phyloP scores from a whole-genome alignment of 2,888 invertebrate genomes.

The Seladonia tumulorum region DNA sequence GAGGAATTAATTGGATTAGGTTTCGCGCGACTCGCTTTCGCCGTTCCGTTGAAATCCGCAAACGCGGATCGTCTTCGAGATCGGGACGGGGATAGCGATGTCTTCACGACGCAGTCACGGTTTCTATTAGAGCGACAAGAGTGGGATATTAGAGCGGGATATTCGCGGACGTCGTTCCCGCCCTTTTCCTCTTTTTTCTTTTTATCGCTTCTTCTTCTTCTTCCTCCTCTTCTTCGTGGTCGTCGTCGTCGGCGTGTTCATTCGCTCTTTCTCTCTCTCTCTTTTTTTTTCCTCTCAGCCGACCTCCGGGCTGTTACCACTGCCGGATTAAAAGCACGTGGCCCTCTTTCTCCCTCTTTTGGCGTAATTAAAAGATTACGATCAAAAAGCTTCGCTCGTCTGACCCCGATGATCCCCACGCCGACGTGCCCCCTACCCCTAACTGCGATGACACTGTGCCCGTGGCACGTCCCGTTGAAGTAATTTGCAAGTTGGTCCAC shows the following conservation, averaged over 20 bases:
- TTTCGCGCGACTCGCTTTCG: constrained; percentile 11
- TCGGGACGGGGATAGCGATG: constrained; percentile 30
- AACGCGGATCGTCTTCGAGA: constrained; percentile 19
- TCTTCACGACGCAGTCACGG: constrained; percentile 26
- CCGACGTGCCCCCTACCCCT: neutral
- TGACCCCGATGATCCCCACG: constrained; percentile 18
- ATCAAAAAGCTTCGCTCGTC: constrained; percentile 53
- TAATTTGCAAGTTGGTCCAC: constrained; percentile 61
- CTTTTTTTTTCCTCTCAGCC: neutral
- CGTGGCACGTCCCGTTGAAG: constrained; percentile 35
- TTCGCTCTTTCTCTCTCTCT: neutral
- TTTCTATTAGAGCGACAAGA: constrained; percentile 41
- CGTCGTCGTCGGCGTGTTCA: neutral
- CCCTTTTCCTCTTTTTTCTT: neutral
- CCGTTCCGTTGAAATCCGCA: neutral
- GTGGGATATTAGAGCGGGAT: constrained; percentile 6
- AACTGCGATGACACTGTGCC: constrained; percentile 12
- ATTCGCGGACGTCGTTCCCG: neutral
- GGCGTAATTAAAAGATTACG: constrained; percentile 67
- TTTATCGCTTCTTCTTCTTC: neutral
- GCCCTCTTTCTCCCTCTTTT: neutral
- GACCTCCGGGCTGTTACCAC: constrained; percentile 28
- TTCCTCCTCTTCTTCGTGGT: neutral
- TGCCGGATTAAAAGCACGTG: constrained; percentile 27
- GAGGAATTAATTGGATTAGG: constrained; percentile 45